These are phyloP conservation scores for Erannis defoliaria DNA, from an alignment of 2,888 invertebrate genomes.

Conservation along the genomic window DNA sequence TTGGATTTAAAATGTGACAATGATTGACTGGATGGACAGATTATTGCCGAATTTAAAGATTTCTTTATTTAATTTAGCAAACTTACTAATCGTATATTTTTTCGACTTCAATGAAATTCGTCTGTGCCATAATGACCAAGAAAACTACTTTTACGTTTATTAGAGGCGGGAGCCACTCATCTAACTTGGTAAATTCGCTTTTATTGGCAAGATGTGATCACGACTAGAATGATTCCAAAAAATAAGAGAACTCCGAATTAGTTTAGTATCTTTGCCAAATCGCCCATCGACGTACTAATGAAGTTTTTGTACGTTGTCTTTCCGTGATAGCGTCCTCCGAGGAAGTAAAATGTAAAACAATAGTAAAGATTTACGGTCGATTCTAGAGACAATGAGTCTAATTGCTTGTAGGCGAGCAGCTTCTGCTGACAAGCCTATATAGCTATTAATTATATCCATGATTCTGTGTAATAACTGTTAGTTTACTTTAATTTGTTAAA, in stretches of 20 bases:
- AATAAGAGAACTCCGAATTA: constrained; percentile 24
- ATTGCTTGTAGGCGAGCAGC: constrained; percentile 67
- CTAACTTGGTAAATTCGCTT: constrained; percentile 22
- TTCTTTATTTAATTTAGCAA: not conserved
- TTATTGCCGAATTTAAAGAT: not conserved
- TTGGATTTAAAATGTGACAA: not conserved
- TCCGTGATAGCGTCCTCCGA: constrained; percentile 31
- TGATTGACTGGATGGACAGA: not conserved
- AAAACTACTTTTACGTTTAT: not conserved
- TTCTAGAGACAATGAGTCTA: constrained; percentile 72
- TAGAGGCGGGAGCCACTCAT: not conserved
- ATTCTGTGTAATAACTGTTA: constrained; percentile 27
- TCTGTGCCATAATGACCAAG: not conserved
- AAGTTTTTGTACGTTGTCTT: constrained; percentile 38
- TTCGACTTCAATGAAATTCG: not conserved
- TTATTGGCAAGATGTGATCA: constrained; percentile 25
- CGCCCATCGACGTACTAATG: constrained; percentile 35
- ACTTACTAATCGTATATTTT: not conserved
- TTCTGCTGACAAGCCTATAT: constrained; percentile 42
- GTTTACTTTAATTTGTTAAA: constrained; percentile 26
- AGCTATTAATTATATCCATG: constrained; percentile 28
- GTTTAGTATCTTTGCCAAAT: constrained; percentile 32
- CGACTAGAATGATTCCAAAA: constrained; percentile 21
- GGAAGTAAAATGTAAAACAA: constrained; percentile 59
- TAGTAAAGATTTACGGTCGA: constrained; percentile 62